These are phyloP conservation scores for Hepsetus odoe DNA, from an alignment of 2,113 vertebrate genomes.

Conservation along the genomic window DNA sequence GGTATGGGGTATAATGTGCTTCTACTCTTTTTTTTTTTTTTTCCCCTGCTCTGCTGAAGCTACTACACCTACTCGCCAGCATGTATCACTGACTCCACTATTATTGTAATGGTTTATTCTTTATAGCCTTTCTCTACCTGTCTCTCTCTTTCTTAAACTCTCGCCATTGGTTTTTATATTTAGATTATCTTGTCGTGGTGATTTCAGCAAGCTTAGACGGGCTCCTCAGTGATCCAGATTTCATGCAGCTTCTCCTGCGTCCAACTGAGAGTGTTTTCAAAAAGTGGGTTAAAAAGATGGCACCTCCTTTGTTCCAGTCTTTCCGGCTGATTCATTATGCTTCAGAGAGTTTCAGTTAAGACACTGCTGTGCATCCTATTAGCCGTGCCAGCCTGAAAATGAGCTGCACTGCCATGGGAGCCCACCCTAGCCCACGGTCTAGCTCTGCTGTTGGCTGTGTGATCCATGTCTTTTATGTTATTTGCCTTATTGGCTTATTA, in stretches of 20 bases:
- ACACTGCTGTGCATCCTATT: slow-evolving; percentile 28
- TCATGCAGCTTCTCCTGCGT: slow-evolving; percentile 19
- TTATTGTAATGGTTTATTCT: not conserved
- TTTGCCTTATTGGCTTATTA: slow-evolving; percentile 29
- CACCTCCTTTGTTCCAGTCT: slow-evolving; percentile 27
- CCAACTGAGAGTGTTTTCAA: slow-evolving; percentile 34
- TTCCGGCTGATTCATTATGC: slow-evolving; percentile 46
- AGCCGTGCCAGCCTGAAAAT: slow-evolving; percentile 19
- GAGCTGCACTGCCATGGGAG: slow-evolving; percentile 23
- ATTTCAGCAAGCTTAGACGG: slow-evolving; percentile 37
- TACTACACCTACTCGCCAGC: not conserved
- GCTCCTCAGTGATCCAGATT: slow-evolving; percentile 8
- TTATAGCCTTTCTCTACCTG: not conserved
- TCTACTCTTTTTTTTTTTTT: not conserved
- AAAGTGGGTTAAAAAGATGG: slow-evolving; percentile 53
- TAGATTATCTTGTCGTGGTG: slow-evolving; percentile 29
- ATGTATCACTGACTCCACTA: slow-evolving; percentile 1
- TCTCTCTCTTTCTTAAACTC: slow-evolving; percentile 4
- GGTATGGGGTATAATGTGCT: not conserved
- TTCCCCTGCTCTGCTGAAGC: not conserved
- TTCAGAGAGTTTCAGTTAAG: slow-evolving; percentile 42
- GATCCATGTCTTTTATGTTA: slow-evolving; percentile 1
- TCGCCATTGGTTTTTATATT: slow-evolving; percentile 26
- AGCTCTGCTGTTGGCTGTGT: slow-evolving; percentile 5
- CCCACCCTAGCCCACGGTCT: slow-evolving; percentile 4